phyloP scores from a whole-genome alignment of 1,140 invertebrate genomes.

The Meloidogyne floridensis region DNA sequence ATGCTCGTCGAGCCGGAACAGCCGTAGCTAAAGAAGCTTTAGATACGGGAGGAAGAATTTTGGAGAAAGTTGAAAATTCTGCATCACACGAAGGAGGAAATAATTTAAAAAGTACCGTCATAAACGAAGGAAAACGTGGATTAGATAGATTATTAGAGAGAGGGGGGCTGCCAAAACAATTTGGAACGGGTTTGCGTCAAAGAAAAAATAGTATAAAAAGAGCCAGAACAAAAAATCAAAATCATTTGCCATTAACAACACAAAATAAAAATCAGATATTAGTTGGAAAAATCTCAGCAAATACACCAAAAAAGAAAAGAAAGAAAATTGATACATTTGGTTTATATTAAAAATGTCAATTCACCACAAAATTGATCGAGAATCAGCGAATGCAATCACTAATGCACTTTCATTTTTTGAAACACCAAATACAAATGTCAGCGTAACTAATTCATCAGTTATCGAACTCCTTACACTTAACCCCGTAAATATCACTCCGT shows the following conservation, averaged over 20 bases:
- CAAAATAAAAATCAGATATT: constrained; percentile 7
- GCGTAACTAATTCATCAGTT: neutral
- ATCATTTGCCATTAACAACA: neutral
- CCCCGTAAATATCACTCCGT: constrained; percentile 23
- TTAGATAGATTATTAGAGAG: no score
- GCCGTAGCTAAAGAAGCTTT: no score
- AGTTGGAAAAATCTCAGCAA: neutral
- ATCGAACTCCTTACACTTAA: constrained; percentile 23
- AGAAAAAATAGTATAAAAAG: no score
- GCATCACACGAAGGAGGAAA: neutral
- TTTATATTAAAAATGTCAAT: neutral
- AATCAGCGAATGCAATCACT: constrained; percentile 8
- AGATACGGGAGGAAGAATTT: constrained; percentile 20
- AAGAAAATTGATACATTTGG: constrained; percentile 13
- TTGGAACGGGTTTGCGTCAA: no score
- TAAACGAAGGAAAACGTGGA: no score
- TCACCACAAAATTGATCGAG: constrained; percentile 17
- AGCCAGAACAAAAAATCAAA: neutral
- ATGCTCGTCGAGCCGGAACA: neutral
- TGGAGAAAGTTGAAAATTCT: constrained; percentile 3
- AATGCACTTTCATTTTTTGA: constrained; percentile 19
- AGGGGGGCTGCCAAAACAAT: no score
- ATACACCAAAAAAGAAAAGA: neutral
- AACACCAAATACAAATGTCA: no score
- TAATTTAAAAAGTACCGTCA: constrained; percentile 1